These are phyloP conservation scores for Coenonympha glycerion DNA, from an alignment of 2,888 invertebrate genomes.

Conservation along the genomic window DNA sequence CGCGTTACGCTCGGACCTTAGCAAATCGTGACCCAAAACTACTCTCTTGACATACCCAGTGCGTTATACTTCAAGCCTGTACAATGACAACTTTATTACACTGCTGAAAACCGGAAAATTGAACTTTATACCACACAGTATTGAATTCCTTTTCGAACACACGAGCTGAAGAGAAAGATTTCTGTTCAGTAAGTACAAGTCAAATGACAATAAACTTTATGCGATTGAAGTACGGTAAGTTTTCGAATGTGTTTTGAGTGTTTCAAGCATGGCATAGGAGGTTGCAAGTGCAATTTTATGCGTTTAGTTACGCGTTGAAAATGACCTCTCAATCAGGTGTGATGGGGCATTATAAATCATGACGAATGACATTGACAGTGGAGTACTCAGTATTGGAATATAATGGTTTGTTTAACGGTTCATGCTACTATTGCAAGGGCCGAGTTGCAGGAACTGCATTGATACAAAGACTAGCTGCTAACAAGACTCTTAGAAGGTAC, in stretches of 20 bases:
- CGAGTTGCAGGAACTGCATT: not conserved
- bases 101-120: not conserved
- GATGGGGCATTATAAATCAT: constrained; percentile 23
- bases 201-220: not conserved
- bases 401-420: constrained; percentile 20
- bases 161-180: too few species aligned
- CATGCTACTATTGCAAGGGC: not conserved
- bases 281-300: constrained; percentile 16
- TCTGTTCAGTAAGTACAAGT: too few species aligned
- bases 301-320: constrained; percentile 18
- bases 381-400: constrained; percentile 3
- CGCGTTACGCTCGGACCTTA: constrained; percentile 26
- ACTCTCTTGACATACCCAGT: constrained; percentile 17
- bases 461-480: not conserved
- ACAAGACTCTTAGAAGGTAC: too few species aligned
- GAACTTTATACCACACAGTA: not conserved
- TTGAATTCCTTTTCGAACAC: not conserved
- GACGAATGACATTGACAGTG: constrained; percentile 25
- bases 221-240: not conserved
- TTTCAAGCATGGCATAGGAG: not conserved
- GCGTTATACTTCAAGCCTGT: constrained; percentile 3
- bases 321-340: constrained; percentile 17
- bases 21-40: constrained; percentile 27
- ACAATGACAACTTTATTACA: constrained; percentile 16
- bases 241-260: not conserved